A percentile compares a stretch with the other conserved stretches of the same genome.
phyloP scores from a whole-genome alignment of 2,113 vertebrate species.

The Ophiodon elongatus region DNA sequence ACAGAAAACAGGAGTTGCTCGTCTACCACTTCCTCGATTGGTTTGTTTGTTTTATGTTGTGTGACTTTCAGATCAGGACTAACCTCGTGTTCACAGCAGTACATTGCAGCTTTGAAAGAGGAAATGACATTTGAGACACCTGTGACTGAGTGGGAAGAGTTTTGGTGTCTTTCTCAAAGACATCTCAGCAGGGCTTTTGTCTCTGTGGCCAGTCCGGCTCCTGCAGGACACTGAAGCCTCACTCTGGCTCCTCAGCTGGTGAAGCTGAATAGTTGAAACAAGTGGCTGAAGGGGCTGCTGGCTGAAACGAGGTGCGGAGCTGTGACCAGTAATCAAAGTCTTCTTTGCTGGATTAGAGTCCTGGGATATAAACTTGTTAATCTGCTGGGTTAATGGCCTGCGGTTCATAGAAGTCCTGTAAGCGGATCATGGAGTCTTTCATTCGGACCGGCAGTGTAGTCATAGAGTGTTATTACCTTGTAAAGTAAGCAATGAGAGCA shows the following conservation, averaged over 20 bases:
- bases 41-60: too few relatives aligned
- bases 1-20: too few relatives aligned
- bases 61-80: too few relatives aligned
- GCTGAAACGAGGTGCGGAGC: slow-evolving; percentile 3
- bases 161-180: neutral
- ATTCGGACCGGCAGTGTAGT: neutral
- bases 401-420: slow-evolving; percentile 3
- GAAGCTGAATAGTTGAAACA: neutral
- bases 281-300: neutral
- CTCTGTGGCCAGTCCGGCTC: neutral
- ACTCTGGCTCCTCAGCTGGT: neutral
- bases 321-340: slow-evolving; percentile 34
- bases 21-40: too few relatives aligned
- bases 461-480: neutral
- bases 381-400: slow-evolving; percentile 21
- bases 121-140: neutral
- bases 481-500: neutral
- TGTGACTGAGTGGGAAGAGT: too few relatives aligned
- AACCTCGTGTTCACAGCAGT: too few relatives aligned
- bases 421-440: neutral
- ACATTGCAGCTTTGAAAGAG: neutral
- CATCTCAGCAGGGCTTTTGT: neutral
- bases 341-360: slow-evolving; percentile 53
- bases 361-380: slow-evolving; percentile 32
- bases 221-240: neutral